Evolutionary conservation across 2,888 invertebrate species (phyloP), one percentile per base, ranked within the genome.

Genomic region (Diachrysia chrysitis): DNA sequence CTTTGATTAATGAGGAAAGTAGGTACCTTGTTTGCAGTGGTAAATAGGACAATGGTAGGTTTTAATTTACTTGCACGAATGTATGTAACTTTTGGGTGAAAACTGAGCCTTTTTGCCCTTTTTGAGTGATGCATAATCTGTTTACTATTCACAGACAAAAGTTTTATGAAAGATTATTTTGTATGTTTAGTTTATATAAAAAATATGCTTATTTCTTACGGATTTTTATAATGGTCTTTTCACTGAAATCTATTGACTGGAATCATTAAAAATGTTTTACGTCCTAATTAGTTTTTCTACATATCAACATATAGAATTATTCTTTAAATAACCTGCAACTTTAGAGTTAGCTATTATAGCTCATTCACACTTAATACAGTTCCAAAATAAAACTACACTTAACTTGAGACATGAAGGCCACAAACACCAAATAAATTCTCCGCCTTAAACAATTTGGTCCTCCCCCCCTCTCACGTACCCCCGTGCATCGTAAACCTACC

Each of bases 401-500:
- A 56, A 59, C 55, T 60, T 63, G 63, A 51, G 48, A 67, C 66
- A 69, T 58, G 69, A 68, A 59, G 57, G 59, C 72, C 59, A 64
- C 80, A 69, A 77, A 71, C 69, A 66, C 75, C 42, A 69, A 78
- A 81, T 81, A 82, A 78, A 81, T 73, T 66, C 65, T 65, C 66
- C 42, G 60, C 73, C 76, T 83, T 81, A 85, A 87, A 85, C 79
- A 85, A 84, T 86, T 84, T 82, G 83, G 79, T 70, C 67, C 63
- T 61, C 59, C 71, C 63, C 67, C 63, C 69, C 74, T 71, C 73
- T 65, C 68, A 57, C 73, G 65, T 67, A 21, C 75, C 77, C 87
- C 81, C 78, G 32, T 67, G 69, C 81, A 80, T 83, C 83, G 82
- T 83, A 83, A 84, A 84, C 91, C 91, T 90, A 90, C 90, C 93